phyloP scores from a whole-genome alignment of 2,113 vertebrate species.

The Hyla sarda region DNA sequence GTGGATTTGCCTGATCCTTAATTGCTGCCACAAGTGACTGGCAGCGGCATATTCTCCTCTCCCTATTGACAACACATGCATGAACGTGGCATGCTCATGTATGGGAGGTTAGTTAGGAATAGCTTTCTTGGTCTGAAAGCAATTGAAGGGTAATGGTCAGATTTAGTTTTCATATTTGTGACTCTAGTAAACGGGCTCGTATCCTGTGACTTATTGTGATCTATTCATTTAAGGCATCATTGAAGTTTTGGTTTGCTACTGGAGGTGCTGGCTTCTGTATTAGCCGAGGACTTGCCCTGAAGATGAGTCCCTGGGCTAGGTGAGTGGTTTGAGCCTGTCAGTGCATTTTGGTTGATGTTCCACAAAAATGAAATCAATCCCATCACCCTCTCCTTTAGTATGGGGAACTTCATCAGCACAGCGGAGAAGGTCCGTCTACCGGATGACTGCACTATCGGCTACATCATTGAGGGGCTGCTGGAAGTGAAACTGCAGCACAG shows the following conservation, averaged over 20 bases:
- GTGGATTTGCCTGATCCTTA: no score
- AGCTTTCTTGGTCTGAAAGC: background rate
- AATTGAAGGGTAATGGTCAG: no score
- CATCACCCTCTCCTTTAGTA: conserved; percentile 68
- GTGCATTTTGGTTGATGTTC: background rate
- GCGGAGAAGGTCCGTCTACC: conserved; percentile 94
- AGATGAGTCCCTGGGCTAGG: conserved; percentile 99
- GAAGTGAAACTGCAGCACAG: conserved; percentile 86
- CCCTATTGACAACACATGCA: no score
- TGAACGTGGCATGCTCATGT: no score
- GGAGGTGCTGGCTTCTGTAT: conserved; percentile 97
- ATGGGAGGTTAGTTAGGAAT: no score
- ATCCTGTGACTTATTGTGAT: background rate
- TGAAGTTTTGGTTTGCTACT: conserved; percentile 98
- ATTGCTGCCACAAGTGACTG: no score
- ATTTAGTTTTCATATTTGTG: no score
- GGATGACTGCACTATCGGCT: conserved; percentile 94
- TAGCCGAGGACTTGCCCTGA: conserved; percentile 93
- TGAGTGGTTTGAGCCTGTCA: conserved; percentile 59
- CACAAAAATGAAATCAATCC: background rate
- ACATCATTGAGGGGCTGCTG: conserved; percentile 93
- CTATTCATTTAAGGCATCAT: conserved; percentile 78
- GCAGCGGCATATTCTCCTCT: no score
- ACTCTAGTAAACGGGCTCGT: no score
- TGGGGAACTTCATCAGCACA: conserved; percentile 96